These are phyloP conservation scores for Phyllostomus discolor DNA, from an alignment of 2,113 vertebrate genomes.

Conservation along the genomic window DNA sequence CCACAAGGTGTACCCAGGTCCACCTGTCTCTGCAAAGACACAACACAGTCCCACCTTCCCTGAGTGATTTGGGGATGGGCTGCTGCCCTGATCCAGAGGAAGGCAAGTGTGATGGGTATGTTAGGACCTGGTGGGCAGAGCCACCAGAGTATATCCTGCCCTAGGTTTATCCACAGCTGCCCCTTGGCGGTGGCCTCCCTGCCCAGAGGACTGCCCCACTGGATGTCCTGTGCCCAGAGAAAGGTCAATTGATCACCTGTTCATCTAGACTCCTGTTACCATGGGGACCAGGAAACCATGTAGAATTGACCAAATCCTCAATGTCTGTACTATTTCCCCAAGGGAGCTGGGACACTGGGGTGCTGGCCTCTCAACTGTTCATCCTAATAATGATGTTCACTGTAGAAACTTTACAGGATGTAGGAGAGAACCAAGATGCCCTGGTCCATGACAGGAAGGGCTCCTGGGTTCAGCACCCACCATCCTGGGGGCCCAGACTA, in stretches of 20 bases:
- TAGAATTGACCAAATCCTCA: neutral
- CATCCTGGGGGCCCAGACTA: neutral
- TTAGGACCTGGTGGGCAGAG: neutral
- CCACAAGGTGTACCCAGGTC: rapidly evolving
- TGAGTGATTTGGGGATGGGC: neutral
- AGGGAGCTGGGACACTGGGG: neutral
- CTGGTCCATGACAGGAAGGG: neutral
- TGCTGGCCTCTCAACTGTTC: neutral
- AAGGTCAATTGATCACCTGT: neutral
- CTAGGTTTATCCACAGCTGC: neutral
- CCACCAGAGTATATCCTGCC: rapidly evolving
- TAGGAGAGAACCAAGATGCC: neutral
- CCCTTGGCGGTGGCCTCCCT: neutral
- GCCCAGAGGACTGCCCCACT: neutral
- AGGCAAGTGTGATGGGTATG: rapidly evolving
- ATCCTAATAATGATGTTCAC: neutral
- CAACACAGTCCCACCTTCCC: no score
- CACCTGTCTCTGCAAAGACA: neutral
- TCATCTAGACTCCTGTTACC: neutral
- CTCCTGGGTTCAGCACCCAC: neutral
- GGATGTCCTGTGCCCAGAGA: neutral
- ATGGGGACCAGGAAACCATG: neutral
- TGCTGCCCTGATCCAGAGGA: neutral
- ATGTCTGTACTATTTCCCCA: neutral
- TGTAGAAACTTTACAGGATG: neutral